phyloP scores from a whole-genome alignment of 2,797 vertebrate species.

The Lophius americanus region DNA sequence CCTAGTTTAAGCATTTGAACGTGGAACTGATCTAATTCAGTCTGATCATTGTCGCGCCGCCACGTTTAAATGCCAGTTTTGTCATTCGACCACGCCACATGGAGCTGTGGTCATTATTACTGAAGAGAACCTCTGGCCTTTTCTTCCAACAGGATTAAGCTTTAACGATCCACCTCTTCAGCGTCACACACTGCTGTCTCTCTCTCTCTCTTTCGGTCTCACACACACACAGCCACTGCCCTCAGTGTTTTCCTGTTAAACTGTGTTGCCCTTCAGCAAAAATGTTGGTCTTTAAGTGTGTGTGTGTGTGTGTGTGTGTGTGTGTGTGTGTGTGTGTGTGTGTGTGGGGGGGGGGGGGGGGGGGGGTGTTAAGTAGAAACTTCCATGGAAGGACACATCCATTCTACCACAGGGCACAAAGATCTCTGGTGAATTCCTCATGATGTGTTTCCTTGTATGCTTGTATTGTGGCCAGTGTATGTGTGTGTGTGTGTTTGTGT shows the following conservation, averaged over 20 bases:
- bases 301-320: no score
- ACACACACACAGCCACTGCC: constrained; percentile 1
- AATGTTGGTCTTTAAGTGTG: constrained; percentile 15
- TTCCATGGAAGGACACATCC: background rate
- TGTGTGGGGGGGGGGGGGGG: no score
- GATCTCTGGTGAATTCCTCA: constrained; percentile 1
- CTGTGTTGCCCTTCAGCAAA: constrained; percentile 34
- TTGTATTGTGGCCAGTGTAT: no score
- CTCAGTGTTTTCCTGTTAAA: constrained; percentile 31
- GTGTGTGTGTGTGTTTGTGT: no score
- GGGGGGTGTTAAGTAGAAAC: no score
- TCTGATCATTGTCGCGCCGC: constrained; percentile 29
- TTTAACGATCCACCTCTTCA: constrained; percentile 47
- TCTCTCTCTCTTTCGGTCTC: background rate
- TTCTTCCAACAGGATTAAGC: constrained; percentile 50
- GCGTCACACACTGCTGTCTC: constrained; percentile 5
- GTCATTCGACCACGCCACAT: constrained; percentile 41
- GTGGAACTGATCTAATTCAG: background rate
- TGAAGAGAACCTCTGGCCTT: constrained; percentile 40
- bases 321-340: no score
- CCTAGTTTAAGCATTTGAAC: no score
- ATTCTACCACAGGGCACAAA: constrained; percentile 13
- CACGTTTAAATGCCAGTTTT: constrained; percentile 58
- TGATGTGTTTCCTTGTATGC: no score
- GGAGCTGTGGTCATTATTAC: constrained; percentile 42